Evolutionary conservation across 2,888 invertebrate species (phyloP), one percentile per base, ranked within the genome.

Genomic region (Polyploca ridens): DNA sequence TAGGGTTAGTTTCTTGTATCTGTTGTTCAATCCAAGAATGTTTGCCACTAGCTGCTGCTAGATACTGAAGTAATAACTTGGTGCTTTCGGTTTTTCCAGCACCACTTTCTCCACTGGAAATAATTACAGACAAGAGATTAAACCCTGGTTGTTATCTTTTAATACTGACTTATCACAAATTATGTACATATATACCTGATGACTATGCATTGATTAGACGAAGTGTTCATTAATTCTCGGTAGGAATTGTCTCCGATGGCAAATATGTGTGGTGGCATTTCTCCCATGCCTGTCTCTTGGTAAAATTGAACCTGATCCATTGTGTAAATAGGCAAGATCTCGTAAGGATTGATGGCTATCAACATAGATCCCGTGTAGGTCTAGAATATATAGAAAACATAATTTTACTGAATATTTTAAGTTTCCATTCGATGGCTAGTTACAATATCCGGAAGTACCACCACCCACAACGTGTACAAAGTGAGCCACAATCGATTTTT

Each of bases 21-120:
- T 99, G 99, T 83, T 99, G 98, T 88, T 99, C 99, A 68, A 99
- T 98, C 99, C 99, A 99, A 0, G 98, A 98, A 89, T 99, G 99
- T 83, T 99, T 98, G 0, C 98, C 99, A 84, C 98, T 98, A 13
- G 98, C 97, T 0, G 98, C 97, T 1, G 99, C 98, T 77, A 99
- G 91, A 88, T 99, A 99, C 88, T 99, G 99, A 1, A 99, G 94
- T 72, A 99, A 97, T 65, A 99, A 90, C 90, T 99, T 99, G 1
- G 99, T 99, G 84, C 98, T 98, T 88, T 99, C 99, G 0, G 99
- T 99, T 94, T 99, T 99, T 1, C 99, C 99, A 10, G 99, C 98
- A 0, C 99, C 99, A 83, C 98, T 98, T 91, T 99, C 99, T 1
- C 99, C 99, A 90, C 98, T 98, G 84, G 69, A 89, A 89, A 66